Percentiles rank a stretch among this genome's conserved stretches.
These are phyloP conservation scores for Echinarachnius parma DNA, from an alignment of 53 echinoderm and acorn worm species.

Conservation along the genomic window DNA sequence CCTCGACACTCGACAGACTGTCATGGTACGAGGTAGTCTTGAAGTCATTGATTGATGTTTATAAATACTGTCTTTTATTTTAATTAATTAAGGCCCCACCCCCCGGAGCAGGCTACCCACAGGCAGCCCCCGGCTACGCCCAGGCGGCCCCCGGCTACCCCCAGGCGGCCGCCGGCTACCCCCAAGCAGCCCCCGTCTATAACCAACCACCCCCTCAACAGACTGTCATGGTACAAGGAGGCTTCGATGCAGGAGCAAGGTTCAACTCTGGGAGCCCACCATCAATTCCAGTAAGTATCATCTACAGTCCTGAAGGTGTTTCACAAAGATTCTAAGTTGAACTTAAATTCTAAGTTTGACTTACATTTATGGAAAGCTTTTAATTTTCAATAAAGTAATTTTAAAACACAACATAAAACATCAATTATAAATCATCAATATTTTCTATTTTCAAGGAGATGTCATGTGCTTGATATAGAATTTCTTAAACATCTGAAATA, in stretches of 20 bases:
- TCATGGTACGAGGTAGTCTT: neutral
- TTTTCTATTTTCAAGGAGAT: too few relatives aligned
- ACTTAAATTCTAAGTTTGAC: too few relatives aligned
- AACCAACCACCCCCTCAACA: conserved; percentile 1
- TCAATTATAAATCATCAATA: too few relatives aligned
- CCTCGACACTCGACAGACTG: too few relatives aligned
- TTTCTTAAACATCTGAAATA: too few relatives aligned
- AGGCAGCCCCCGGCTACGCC: conserved; percentile 3
- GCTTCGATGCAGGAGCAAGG: conserved; percentile 96
- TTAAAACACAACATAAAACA: too few relatives aligned
- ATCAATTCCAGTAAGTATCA: conserved; percentile 88
- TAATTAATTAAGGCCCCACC: neutral
- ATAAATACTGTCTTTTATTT: neutral
- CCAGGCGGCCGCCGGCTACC: neutral
- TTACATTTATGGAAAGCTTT: too few relatives aligned
- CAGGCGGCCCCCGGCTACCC: neutral
- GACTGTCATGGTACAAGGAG: conserved; percentile 69
- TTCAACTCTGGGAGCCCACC: conserved; percentile 63
- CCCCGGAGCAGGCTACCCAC: neutral
- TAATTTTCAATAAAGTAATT: too few relatives aligned
- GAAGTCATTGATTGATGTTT: neutral
- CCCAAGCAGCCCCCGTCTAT: conserved; percentile 11
- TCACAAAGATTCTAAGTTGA: too few relatives aligned
- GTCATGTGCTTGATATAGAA: too few relatives aligned
- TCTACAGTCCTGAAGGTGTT: too few relatives aligned